These are phyloP conservation scores for Aldabrachelys gigantea DNA, from an alignment of 2,113 vertebrate genomes.

Conservation along the genomic window DNA sequence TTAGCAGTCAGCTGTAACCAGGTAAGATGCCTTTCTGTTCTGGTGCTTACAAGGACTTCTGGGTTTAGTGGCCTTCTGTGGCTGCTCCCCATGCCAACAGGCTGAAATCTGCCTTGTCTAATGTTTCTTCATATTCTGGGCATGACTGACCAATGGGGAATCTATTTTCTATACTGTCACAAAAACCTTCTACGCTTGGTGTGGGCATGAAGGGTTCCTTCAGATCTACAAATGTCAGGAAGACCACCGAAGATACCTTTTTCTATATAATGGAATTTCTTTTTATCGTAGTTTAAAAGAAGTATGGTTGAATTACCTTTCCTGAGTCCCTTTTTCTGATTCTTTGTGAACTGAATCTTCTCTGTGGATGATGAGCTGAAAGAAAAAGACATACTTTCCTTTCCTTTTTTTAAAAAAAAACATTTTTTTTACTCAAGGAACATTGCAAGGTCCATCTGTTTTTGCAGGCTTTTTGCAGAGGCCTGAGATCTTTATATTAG, in stretches of 20 bases:
- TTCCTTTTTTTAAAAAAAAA: neutral
- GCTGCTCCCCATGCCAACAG: rapidly evolving
- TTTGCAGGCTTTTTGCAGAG: neutral
- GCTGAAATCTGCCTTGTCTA: neutral
- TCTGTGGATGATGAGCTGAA: neutral
- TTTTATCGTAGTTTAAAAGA: constrained; percentile 38
- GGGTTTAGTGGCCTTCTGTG: neutral
- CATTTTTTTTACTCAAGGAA: neutral
- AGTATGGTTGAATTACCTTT: constrained; percentile 40
- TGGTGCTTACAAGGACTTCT: neutral
- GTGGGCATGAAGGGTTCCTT: neutral
- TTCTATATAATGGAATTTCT: neutral
- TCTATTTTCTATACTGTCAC: neutral
- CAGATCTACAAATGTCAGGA: neutral
- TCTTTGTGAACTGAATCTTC: constrained; percentile 29
- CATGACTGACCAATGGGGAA: neutral
- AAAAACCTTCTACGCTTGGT: neutral
- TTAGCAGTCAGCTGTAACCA: neutral
- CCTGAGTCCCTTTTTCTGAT: constrained; percentile 11
- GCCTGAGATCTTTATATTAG: constrained; percentile 4
- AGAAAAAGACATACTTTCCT: neutral
- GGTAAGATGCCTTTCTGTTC: neutral
- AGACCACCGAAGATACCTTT: neutral
- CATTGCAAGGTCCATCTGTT: neutral
- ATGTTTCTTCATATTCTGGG: neutral